Evolutionary conservation across 30 jellyfish, hydroid and myxozoan genomes (phyloP), one percentile per base, ranked within the genome.

Genomic region (Hydractinia symbiolongicarpus): DNA sequence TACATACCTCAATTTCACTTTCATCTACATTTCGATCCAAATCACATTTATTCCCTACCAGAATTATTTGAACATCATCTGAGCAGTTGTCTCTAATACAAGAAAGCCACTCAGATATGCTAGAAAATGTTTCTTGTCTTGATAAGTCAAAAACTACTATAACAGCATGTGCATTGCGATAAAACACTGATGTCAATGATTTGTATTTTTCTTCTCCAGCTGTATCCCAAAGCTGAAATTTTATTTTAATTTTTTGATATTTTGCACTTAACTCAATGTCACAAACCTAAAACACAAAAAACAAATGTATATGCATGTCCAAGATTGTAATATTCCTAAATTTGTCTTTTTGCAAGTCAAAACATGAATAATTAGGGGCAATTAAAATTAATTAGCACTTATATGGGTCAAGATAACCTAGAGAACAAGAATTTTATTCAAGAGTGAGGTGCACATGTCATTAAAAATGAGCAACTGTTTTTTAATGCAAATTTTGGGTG

Each of bases 11-110:
- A 61, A 79, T 67, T 9, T 79, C 87, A 7, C 15, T 14, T 20
- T 14, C 44, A 5, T 44, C 74, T 54, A 77, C 55, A 9, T 53
- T 53, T 60, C 20, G 55, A 5, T 79, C 85, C 21, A 61, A 51
- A 66, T 79, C 87, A 79, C 87, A 61, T 52, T 79, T 79, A 49
- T 79, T 79, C n/a, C 81, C 87, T n/a, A 79, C 87, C 70, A 79
- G 5, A 9, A 79, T 9, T 79, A 50, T 7, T 69, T 79, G 17
- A 14, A 66, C 51, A 52, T 79, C 83, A 20, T 79, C 67, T 5
- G 54, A 62, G 66, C 87, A 79, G 66, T 61, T 53, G 17, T 21
- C 14, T 9, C 16, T 57, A 10, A 66, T 70, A 21, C 50, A 16
- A 10, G 53, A 67, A 11, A 79, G 11, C 87, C 87, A 79, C 4